Evolutionary conservation across 2,797 vertebrate species (phyloP).

Genomic region (Tinamus major): DNA sequence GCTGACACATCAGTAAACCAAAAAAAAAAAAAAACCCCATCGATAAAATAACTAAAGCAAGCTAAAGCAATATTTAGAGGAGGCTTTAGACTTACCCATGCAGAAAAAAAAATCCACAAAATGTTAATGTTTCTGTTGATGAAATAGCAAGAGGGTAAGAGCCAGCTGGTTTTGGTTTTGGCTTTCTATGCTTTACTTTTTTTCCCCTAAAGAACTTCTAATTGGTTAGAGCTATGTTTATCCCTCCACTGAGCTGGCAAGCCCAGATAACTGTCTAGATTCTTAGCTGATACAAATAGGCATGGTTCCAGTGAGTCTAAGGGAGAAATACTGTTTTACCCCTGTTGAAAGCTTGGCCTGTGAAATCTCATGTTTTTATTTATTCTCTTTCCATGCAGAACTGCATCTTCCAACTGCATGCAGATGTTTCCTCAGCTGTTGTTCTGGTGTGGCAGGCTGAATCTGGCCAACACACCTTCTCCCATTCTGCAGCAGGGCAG

Average conservation of each 20-base stretch:
- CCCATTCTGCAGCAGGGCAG: not conserved
- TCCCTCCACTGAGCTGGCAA: conserved; percentile 45
- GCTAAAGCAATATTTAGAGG: not conserved
- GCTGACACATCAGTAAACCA: not conserved
- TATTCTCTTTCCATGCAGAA: not conserved
- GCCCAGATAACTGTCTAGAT: conserved; percentile 38
- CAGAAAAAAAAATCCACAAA: not conserved
- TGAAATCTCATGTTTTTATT: not conserved
- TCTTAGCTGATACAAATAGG: not conserved
- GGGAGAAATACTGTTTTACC: conserved; percentile 23
- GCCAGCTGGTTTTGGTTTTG: conserved; percentile 5
- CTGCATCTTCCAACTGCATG: not conserved
- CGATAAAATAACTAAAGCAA: not conserved
- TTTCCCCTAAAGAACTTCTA: conserved; percentile 40
- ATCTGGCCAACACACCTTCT: not conserved
- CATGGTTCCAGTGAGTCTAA: conserved; percentile 12
- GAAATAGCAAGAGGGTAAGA: not conserved
- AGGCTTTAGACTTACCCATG: not conserved
- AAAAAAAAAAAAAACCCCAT: not conserved
- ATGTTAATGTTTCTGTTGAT: not conserved
- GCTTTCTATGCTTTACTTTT: not conserved
- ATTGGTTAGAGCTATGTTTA: conserved; percentile 46
- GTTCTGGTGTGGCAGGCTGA: not conserved
- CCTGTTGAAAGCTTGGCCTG: conserved; percentile 18
- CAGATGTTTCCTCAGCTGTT: not conserved